phyloP scores from a whole-genome alignment of 2,888 invertebrate genomes.

The Muscina levida region DNA sequence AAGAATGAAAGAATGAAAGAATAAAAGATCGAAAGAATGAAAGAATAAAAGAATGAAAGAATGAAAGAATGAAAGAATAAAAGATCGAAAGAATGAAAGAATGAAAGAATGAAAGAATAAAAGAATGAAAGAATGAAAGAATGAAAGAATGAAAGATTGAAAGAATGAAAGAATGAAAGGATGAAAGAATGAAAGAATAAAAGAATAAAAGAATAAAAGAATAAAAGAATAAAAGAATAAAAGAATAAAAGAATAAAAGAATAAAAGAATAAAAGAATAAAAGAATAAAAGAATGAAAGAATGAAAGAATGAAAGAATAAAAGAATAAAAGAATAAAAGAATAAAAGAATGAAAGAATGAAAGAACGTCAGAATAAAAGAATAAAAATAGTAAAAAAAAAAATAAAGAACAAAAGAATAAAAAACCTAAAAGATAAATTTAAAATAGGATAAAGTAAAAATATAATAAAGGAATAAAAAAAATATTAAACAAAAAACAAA shows the following conservation, averaged over 20 bases:
- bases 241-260: neutral
- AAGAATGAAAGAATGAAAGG: constrained; percentile 13
- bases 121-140: neutral
- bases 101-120: neutral
- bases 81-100: neutral
- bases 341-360: neutral
- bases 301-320: neutral
- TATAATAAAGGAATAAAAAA: too few species aligned
- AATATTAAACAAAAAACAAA: too few species aligned
- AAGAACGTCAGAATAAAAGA: neutral
- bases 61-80: neutral
- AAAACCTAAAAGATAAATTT: too few species aligned
- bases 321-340: neutral
- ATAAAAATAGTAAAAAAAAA: too few species aligned
- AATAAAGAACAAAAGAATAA: too few species aligned
- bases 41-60: too few species aligned
- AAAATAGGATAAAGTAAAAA: too few species aligned
- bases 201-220: neutral
- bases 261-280: constrained; percentile 1
- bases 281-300: neutral
- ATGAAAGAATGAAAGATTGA: constrained; percentile 14
- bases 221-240: neutral
- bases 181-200: neutral
- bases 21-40: too few species aligned
- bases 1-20: too few species aligned